Evolutionary conservation across 1,140 invertebrate species (phyloP).

Genomic region (Saccostrea cuccullata): DNA sequence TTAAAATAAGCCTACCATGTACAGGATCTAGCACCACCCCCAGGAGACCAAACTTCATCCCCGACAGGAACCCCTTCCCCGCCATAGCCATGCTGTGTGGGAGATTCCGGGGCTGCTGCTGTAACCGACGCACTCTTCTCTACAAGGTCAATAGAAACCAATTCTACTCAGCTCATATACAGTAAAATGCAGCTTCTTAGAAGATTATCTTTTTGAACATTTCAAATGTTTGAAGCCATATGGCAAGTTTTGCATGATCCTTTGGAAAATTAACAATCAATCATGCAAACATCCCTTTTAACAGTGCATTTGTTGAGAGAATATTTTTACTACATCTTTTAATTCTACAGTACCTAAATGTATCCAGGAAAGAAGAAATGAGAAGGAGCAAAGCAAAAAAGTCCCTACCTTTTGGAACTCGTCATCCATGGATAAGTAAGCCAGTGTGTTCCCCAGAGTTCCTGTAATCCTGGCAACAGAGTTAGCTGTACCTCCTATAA

Average conservation of each 20-base stretch:
- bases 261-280: too few species aligned
- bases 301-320: too few species aligned
- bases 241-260: too few species aligned
- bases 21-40: slow-evolving; percentile 85
- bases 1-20: slow-evolving; percentile 80
- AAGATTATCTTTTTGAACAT: too few species aligned
- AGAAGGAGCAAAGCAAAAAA: not conserved
- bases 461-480: slow-evolving; percentile 77
- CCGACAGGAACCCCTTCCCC: slow-evolving; percentile 83
- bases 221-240: too few species aligned
- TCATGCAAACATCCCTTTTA: too few species aligned
- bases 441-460: slow-evolving; percentile 77
- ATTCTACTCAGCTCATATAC: too few species aligned
- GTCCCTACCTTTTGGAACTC: slow-evolving; percentile 77
- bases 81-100: slow-evolving; percentile 81
- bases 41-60: slow-evolving; percentile 84
- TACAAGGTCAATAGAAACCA: slow-evolving; percentile 40
- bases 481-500: slow-evolving; percentile 77
- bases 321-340: too few species aligned
- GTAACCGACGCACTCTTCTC: slow-evolving; percentile 79
- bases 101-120: slow-evolving; percentile 81
- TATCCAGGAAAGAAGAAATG: too few species aligned
- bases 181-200: too few species aligned
- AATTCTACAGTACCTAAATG: too few species aligned
- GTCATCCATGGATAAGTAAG: slow-evolving; percentile 77